Base-by-base conservation (phyloP, 2,797 vertebrate genomes). In the Sebastes itinus region DNA sequence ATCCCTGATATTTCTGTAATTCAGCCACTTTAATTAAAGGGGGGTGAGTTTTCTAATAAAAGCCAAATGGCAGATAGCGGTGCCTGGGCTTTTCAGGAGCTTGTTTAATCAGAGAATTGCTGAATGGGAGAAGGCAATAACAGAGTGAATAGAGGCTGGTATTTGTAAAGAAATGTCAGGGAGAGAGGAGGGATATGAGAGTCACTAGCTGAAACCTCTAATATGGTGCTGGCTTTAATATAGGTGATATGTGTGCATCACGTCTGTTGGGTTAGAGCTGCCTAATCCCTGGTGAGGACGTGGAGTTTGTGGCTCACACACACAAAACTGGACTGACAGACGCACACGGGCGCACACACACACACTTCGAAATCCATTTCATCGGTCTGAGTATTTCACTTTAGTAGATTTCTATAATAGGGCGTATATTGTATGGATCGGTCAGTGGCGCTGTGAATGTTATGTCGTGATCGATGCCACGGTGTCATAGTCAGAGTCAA, bases 151-250 rank as follows among this genome's bases (percentile, higher is more conserved):
- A 89, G 91, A 91, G 79, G 79, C 89, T 95, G 94, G 91, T 95
- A 95, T 95, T 95, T 95, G 90, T 94, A 92, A 92, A 95, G 93
- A 95, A 95, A 95, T 95, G 95, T 94, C 95, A 94, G 82, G 69
- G 81, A 89, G 91, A 85, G 85, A 78, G 82, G 70, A 63, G 80
- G 80, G 83, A 91, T 92, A 92, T 92, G 89, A 89, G 87, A 93
- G 87, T 81, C 87, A 83, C 72, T 59, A 82, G 78, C 83, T 87
- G 78, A 86, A 94, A 86, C 75, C 83, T 81, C 88, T 80, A 84
- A 90, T 92, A 92, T 82, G 87, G 79, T 55, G 59, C 77, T 67
- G 75, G 68, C 78, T 92, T 89, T 91, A 93, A 90, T 93, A 93
- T 86, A 76, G 65, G 85, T 88, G 84, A 89, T 84, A 81, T 82